Conservation (phyloP, 1,140 invertebrate species). For the Drosophila pallidifrons region DNA sequence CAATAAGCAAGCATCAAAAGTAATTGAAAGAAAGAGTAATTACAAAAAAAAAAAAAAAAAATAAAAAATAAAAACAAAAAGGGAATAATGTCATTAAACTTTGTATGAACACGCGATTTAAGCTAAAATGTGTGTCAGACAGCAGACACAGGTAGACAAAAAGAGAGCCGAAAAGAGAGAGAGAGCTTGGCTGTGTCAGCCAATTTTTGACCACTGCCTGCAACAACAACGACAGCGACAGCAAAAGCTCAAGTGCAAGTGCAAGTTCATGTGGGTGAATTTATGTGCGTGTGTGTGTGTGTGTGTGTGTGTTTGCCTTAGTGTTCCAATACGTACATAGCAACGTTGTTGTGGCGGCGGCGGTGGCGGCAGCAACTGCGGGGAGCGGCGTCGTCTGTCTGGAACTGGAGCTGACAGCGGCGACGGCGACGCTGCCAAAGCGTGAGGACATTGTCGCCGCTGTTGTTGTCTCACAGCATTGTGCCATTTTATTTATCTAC, state of each 20-base stretch:
- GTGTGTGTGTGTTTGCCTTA: constrained; percentile 28
- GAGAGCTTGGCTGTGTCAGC: constrained; percentile 25
- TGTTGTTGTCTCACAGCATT: constrained; percentile 61
- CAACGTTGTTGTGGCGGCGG: constrained; percentile 18
- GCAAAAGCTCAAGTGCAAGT: constrained; percentile 24
- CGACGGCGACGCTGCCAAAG: constrained; percentile 25
- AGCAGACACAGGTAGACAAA: neutral
- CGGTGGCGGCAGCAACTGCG: neutral
- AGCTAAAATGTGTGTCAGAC: constrained; percentile 40
- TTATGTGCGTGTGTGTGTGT: constrained; percentile 10
- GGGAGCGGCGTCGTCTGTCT: constrained; percentile 13
- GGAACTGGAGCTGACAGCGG: neutral
- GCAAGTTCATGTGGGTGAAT: constrained; percentile 30
- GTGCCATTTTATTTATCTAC: constrained; percentile 52
- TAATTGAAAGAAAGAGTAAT: constrained; percentile 6
- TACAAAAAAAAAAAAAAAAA: neutral
- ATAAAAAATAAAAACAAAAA: neutral
- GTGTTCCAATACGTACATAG: constrained; percentile 48
- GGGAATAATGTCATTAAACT: constrained; percentile 46
- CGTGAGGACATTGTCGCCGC: constrained; percentile 37
- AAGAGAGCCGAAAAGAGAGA: neutral
- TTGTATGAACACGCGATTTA: constrained; percentile 34
- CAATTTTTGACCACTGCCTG: constrained; percentile 24
- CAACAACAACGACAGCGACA: constrained; percentile 12
- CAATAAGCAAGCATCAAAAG: constrained; percentile 16